phyloP scores from a whole-genome alignment of 2,888 invertebrate genomes.

The Caenorhabditis sp. region DNA sequence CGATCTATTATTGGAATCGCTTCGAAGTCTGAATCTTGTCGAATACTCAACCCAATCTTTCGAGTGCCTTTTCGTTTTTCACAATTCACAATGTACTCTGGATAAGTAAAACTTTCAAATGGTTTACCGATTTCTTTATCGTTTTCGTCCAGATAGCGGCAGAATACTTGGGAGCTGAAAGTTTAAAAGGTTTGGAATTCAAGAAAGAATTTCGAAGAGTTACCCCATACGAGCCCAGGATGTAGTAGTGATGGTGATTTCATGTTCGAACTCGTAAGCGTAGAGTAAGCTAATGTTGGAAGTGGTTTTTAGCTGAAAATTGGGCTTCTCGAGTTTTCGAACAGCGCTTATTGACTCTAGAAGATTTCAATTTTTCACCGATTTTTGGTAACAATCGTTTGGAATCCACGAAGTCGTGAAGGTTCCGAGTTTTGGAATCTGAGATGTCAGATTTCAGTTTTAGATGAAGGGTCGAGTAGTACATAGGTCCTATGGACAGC shows the following conservation, averaged over 20 bases:
- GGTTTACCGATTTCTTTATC: conserved; percentile 7
- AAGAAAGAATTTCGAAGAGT: not conserved
- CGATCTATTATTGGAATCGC: conserved; percentile 39
- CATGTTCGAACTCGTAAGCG: conserved; percentile 35
- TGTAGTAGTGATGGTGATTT: conserved; percentile 1
- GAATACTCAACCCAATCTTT: conserved; percentile 38
- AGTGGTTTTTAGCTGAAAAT: conserved; percentile 21
- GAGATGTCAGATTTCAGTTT: too few species aligned
- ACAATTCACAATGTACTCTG: conserved; percentile 43
- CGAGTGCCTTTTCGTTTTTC: conserved; percentile 26
- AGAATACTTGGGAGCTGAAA: conserved; percentile 15
- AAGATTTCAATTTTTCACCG: too few species aligned
- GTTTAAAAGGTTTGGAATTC: not conserved
- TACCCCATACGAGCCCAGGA: conserved; percentile 14
- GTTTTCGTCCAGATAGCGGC: conserved; percentile 37
- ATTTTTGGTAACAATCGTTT: too few species aligned
- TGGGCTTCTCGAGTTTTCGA: too few species aligned
- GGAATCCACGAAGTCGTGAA: too few species aligned
- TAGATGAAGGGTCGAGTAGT: too few species aligned
- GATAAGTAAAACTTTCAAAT: conserved; percentile 18
- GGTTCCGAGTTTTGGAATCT: too few species aligned
- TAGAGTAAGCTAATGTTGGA: conserved; percentile 3
- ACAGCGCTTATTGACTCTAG: too few species aligned
- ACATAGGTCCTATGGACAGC: too few species aligned
- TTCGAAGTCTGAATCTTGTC: not conserved